phyloP scores from a whole-genome alignment of 2,113 vertebrate species.

The Gadus chalcogrammus region DNA sequence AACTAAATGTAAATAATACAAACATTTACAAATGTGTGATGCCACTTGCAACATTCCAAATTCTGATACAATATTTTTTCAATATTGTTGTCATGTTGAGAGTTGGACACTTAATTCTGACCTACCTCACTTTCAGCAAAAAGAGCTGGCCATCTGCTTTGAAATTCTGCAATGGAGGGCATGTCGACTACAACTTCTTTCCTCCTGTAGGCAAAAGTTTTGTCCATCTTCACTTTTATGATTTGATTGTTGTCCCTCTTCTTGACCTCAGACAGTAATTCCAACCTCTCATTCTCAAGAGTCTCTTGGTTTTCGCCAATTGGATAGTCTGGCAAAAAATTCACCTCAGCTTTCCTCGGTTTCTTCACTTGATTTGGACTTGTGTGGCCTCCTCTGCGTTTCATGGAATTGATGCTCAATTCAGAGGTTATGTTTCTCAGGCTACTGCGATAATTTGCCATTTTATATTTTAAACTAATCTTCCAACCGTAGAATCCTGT shows the following conservation, averaged over 20 bases:
- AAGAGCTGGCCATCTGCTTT: slow-evolving; percentile 26
- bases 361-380: slow-evolving; percentile 16
- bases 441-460: slow-evolving; percentile 8
- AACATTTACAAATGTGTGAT: too few species aligned
- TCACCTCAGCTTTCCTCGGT: slow-evolving; percentile 15
- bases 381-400: slow-evolving; percentile 10
- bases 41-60: too few species aligned
- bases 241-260: slow-evolving; percentile 14
- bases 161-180: slow-evolving; percentile 15
- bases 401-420: slow-evolving; percentile 11
- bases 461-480: slow-evolving; percentile 11
- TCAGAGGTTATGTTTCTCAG: slow-evolving; percentile 11
- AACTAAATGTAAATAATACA: too few species aligned
- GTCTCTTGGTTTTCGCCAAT: slow-evolving; percentile 3
- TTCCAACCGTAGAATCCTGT: slow-evolving; percentile 10
- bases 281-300: slow-evolving; percentile 9
- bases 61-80: too few species aligned
- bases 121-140: slow-evolving; percentile 14
- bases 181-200: slow-evolving; percentile 3
- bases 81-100: too few species aligned
- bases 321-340: slow-evolving; percentile 11
- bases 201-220: slow-evolving; percentile 16
- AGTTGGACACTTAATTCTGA: background rate
- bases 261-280: slow-evolving; percentile 19
- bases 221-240: slow-evolving; percentile 12